A percentile compares a stretch with the other conserved stretches of the same genome.
Conservation (phyloP, 2,797 vertebrate species). For the Fistularia commersonii region DNA sequence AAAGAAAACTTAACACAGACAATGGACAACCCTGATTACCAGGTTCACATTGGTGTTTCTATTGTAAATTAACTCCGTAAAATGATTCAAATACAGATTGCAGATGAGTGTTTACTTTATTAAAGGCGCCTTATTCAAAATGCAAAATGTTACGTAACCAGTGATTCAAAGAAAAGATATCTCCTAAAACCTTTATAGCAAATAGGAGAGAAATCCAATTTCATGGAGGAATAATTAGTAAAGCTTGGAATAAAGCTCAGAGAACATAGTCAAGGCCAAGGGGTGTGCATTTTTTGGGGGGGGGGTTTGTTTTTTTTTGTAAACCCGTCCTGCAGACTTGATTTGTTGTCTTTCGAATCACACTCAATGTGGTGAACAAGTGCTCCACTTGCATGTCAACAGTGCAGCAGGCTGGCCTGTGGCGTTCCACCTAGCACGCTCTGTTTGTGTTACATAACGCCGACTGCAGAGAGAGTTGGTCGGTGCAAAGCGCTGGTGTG, state of each 20-base stretch:
- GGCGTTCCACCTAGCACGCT: constrained; percentile 45
- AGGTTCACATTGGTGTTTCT: too few relatives aligned
- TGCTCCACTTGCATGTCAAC: constrained; percentile 49
- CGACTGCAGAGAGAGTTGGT: constrained; percentile 13
- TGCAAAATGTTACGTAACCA: constrained; percentile 26
- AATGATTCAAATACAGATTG: too few relatives aligned
- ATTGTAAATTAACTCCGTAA: too few relatives aligned
- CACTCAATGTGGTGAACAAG: constrained; percentile 16
- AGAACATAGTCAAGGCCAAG: too few relatives aligned
- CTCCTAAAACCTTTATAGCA: too few relatives aligned
- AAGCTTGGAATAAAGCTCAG: too few relatives aligned
- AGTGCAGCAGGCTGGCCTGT: constrained; percentile 26
- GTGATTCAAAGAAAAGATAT: constrained; percentile 6
- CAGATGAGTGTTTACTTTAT: constrained; percentile 21
- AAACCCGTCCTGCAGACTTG: constrained; percentile 8
- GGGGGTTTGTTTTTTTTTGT: neutral
- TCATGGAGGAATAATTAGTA: too few relatives aligned
- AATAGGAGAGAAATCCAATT: constrained; percentile 23
- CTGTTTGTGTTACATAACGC: constrained; percentile 41
- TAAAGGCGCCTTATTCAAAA: constrained; percentile 1
- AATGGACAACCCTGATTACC: too few relatives aligned
- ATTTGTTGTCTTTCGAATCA: constrained; percentile 13
- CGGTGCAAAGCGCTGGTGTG: neutral
- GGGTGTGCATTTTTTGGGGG: too few relatives aligned
- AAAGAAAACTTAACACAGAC: too few relatives aligned